Conservation (phyloP, 92 coral and sea anemone species). For the Epizoanthus fatuus region DNA sequence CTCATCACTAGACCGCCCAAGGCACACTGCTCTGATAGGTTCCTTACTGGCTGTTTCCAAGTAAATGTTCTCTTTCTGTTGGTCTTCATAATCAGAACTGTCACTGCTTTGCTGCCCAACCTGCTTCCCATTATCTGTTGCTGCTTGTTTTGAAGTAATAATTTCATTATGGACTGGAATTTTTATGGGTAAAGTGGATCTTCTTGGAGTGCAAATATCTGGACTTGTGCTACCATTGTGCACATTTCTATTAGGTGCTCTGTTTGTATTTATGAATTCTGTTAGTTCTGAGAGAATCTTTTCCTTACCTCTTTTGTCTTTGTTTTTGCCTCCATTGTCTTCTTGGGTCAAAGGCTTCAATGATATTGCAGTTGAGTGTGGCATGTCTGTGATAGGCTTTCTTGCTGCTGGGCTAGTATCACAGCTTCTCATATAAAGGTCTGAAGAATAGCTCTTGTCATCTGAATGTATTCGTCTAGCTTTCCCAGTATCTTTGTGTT, state of each 20-base stretch:
- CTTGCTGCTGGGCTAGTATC: not conserved
- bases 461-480: not conserved
- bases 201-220: not conserved
- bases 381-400: not conserved
- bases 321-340: constrained; percentile 33
- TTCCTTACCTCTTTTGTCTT: constrained; percentile 71
- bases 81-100: constrained; percentile 12
- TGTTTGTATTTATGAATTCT: constrained; percentile 67
- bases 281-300: constrained; percentile 85
- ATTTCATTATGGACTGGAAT: not conserved
- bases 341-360: not conserved
- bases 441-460: not conserved
- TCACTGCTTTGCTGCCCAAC: not conserved
- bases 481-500: constrained; percentile 29
- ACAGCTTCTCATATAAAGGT: not conserved
- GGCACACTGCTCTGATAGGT: not conserved
- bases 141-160: not conserved
- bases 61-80: constrained; percentile 7
- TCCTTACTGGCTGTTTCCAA: constrained; percentile 7
- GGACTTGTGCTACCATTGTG: not conserved
- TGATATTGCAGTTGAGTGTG: constrained; percentile 1
- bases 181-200: not conserved
- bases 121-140: not conserved
- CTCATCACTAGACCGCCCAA: not conserved
- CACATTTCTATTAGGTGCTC: not conserved